Base-by-base conservation (phyloP, 2,888 invertebrate species). In the Archips crataeganus region DNA sequence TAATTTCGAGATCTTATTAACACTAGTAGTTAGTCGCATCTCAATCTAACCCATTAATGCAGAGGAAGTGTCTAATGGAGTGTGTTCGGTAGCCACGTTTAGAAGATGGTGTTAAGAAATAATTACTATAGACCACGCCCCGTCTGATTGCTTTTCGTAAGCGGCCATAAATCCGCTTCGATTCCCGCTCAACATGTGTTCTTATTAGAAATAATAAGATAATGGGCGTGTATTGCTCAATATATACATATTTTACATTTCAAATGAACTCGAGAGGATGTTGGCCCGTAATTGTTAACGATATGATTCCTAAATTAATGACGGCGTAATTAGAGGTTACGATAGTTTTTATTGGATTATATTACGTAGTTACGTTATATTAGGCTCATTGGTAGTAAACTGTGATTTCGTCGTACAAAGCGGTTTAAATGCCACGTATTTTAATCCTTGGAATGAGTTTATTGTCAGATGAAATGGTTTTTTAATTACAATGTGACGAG, bases 31-130 rank as follows among this genome's bases (percentile, higher is more conserved):
- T 78, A 77, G 71, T 77, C 83, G 86, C 85, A 80, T 90, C 90
- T 92, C 87, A 91, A 92, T 92, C 88, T 87, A 85, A 87, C 75
- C 85, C 84, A 89, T 85, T 86, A 85, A 77, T 80, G 78, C 67
- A 81, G 80, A 90, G 90, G 90, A 90, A 90, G 87, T 88, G 82
- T 81, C 84, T 90, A 89, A 90, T 88, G 85, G 84, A 82, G 80
- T 81, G 79, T 79, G 85, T 89, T 88, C 93, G 82, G 94, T 92
- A 94, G 92, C 91, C 74, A 79, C 82, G 75, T 82, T 81, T 84
- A 86, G 87, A 88, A 86, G 88, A 90, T 90, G 90, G 91, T 90
- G 92, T 92, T 92, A 94, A 90, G 92, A 93, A 94, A 93, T 94
- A 93, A 94, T 94, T 92, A 94, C 89, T 79, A 79, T 82, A 74